Base-by-base conservation (phyloP, 2,797 vertebrate species). In the Lepilemur ruficaudatus region DNA sequence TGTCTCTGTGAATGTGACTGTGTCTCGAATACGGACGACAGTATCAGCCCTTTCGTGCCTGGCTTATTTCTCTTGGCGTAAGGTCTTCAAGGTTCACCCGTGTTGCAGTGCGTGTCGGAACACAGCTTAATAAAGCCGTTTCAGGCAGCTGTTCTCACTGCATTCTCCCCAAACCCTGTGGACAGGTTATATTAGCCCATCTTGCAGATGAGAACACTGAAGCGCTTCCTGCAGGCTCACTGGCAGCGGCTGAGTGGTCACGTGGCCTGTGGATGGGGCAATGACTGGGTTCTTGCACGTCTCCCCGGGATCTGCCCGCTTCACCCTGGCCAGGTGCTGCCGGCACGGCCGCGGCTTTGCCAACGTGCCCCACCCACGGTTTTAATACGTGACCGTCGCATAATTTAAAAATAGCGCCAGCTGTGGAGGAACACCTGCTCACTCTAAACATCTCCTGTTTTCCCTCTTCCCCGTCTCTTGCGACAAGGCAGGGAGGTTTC, bases 21-120 rank as follows among this genome's bases (percentile, higher is more conserved):
- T 57, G 8, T 23, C 22, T 1, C 8, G 8, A 3, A 57, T 1
- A 57, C 20, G 4, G 55, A 23, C 0, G 55, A 23, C 22, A 23
- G 22, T 9, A 23, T 57, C 55, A 38, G 88, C 50, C 23, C 13
- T 46, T 63, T 10, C 41, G n/a, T 13, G 48, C 9, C 57, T 52
- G 85, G 85, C 32, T 65, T 28, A 0, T 15, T 38, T 75, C 20
- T 38, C 52, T 32, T 14, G 7, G 48, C 8, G 4, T 7, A 0
- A 25, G 1, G 43, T 69, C 59, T 32, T 59, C 25, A 0, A 14
- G 85, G 12, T 30, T 81, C 35, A 28, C 13, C 65, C 5, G 0
- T 17, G 20, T 28, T 32, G 13, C 2, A 14, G 46, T n/a, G 1
- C 23, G 23, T 15, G 7, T n/a, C 15, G 17, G 23, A 17, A 17